These are phyloP conservation scores for Eristalis tenax DNA, from an alignment of 2,888 invertebrate species.

Conservation along the genomic window DNA sequence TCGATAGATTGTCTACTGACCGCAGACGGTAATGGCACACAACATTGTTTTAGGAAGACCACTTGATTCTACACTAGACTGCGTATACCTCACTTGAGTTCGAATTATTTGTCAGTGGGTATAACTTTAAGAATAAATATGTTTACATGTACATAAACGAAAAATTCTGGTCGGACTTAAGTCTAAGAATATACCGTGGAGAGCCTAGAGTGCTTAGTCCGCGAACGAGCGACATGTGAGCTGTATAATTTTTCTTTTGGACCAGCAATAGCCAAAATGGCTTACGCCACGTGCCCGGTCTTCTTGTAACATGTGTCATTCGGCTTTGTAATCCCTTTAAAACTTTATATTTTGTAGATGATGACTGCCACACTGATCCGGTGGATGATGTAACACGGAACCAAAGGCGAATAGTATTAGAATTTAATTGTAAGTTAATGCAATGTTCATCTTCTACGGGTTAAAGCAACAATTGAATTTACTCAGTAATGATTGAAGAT, in stretches of 20 bases:
- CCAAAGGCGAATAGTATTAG: background rate
- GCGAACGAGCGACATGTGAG: background rate
- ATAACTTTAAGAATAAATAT: background rate
- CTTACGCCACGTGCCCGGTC: background rate
- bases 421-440: background rate
- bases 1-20: conserved; percentile 13
- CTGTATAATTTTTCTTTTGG: background rate
- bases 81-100: conserved; percentile 15
- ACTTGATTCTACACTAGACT: conserved; percentile 39
- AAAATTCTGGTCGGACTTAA: conserved; percentile 11
- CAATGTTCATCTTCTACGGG: background rate
- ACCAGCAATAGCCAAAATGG: background rate
- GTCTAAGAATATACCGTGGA: background rate
- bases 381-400: background rate
- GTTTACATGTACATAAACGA: background rate
- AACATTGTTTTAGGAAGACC: conserved; percentile 37
- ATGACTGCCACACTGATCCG: background rate
- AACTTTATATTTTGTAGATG: background rate
- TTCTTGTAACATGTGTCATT: background rate
- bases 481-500: too few species aligned
- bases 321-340: background rate
- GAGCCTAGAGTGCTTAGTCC: conserved; percentile 1
- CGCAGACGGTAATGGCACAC: conserved; percentile 2
- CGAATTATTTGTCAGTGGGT: conserved; percentile 2
- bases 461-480: background rate